Base-by-base conservation (phyloP, 2,113 vertebrate genomes). In the Bothrops jararaca region DNA sequence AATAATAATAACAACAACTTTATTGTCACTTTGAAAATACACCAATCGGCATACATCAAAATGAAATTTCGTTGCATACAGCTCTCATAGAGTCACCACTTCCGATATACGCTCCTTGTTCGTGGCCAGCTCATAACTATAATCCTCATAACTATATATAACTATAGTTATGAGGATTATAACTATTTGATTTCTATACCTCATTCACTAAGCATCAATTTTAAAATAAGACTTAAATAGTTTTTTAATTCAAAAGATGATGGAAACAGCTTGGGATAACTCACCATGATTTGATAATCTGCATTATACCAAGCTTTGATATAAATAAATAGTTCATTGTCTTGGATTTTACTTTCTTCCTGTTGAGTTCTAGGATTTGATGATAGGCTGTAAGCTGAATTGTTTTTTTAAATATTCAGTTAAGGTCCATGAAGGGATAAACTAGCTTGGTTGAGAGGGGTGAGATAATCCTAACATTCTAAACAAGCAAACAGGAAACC, bases 351-450 rank as follows among this genome's bases (percentile, higher is more conserved):
- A 86, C 12, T 60, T 87, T 92, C 29, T 52, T 50, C n/a, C 20
- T 58, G 57, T 92, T 52, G 87, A 60, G 45, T 91, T 39, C 56
- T 64, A n/a, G 39, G 29, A 26, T 39, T 56, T 91, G 22, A 42
- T 80, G 6, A 90, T 50, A 34, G 74, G 23, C 13, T 80, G n/a
- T 52, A 90, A 53, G 53, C 20, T 23, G 3, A 90, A 74, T 90
- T 64, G 26, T 22, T 50, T 52, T n/a, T 53, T 34, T 15, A 22
- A 50, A 26, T 53, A 53, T 90, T 54, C 34, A 42, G 74, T 42
- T 80, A 85, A 56, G 42, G 80, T 85, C 29, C 11, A 42, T 20
- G 74, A 91, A 91, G 69, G 34, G 53, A 89, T 89, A 92, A 95
- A 52, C 1, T 20, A 56, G 54, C 12, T 95, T 39, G 54, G 56